Evolutionary conservation across 2,797 vertebrate genomes (phyloP).

Genomic region (Vireo griseus): DNA sequence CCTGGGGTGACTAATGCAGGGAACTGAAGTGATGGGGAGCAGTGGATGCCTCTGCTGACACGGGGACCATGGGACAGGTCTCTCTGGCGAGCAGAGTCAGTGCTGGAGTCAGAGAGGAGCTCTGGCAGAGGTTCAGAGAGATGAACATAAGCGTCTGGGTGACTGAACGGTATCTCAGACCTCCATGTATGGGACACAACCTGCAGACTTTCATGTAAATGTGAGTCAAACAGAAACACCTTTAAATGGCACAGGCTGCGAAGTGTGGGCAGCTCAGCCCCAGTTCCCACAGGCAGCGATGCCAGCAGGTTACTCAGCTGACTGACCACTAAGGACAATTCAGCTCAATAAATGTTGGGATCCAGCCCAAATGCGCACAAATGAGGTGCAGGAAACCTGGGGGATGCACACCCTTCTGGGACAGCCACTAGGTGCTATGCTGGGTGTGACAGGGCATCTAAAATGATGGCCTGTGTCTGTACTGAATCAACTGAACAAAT

Average conservation of each 20-base stretch:
- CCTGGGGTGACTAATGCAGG: background rate
- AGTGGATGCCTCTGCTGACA: background rate
- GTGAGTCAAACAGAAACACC: background rate
- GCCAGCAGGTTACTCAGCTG: background rate
- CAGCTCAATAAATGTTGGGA: background rate
- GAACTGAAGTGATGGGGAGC: background rate
- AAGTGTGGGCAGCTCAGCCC: background rate
- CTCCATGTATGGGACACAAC: fast-evolving
- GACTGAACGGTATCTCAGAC: background rate
- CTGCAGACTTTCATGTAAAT: background rate
- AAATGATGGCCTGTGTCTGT: background rate
- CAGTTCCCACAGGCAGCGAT: background rate
- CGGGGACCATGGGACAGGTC: background rate
- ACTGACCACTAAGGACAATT: background rate
- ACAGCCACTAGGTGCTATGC: fast-evolving
- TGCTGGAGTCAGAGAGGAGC: background rate
- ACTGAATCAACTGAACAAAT: background rate
- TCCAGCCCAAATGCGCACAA: background rate
- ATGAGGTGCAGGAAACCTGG: background rate
- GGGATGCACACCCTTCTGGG: background rate
- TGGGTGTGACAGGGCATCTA: background rate
- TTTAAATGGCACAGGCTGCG: background rate
- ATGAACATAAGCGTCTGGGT: background rate
- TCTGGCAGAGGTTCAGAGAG: background rate
- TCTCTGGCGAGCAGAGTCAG: fast-evolving